Conservation (phyloP, 2,113 vertebrate genomes). For the Silurus asotus region DNA sequence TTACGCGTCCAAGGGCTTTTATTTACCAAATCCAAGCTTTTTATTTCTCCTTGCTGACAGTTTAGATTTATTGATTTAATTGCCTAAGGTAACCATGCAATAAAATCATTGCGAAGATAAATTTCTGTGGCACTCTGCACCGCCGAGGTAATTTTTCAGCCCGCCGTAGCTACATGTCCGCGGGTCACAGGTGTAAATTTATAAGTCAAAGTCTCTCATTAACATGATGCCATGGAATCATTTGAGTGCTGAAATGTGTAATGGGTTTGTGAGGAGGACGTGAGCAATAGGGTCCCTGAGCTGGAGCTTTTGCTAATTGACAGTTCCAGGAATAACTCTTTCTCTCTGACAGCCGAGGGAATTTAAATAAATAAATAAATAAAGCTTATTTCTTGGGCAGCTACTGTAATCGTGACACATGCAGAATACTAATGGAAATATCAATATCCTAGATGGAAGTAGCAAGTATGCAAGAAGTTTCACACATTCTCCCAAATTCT, state of each 20-base stretch:
- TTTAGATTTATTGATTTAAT: conserved; percentile 95
- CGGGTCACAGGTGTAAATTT: conserved; percentile 86
- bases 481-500: not conserved
- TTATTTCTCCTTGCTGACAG: conserved; percentile 86
- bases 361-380: conserved; percentile 3
- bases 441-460: not conserved
- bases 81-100: conserved; percentile 93
- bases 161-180: conserved; percentile 80
- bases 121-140: conserved; percentile 84
- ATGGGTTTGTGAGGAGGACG: conserved; percentile 29
- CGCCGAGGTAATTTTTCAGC: conserved; percentile 86
- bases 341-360: conserved; percentile 8
- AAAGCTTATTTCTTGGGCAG: not conserved
- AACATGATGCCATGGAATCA: conserved; percentile 62
- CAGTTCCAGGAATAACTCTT: conserved; percentile 36
- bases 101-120: conserved; percentile 93
- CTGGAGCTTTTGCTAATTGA: conserved; percentile 48
- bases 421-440: conserved; percentile 21
- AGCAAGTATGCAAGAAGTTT: not conserved
- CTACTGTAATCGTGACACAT: conserved; percentile 12
- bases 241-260: conserved; percentile 62
- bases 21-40: conserved; percentile 85
- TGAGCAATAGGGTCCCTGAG: conserved; percentile 35
- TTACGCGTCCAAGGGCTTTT: conserved; percentile 85
- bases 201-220: conserved; percentile 82